Conservation (phyloP, 1,140 invertebrate species). For the Ceratina calcarata region DNA sequence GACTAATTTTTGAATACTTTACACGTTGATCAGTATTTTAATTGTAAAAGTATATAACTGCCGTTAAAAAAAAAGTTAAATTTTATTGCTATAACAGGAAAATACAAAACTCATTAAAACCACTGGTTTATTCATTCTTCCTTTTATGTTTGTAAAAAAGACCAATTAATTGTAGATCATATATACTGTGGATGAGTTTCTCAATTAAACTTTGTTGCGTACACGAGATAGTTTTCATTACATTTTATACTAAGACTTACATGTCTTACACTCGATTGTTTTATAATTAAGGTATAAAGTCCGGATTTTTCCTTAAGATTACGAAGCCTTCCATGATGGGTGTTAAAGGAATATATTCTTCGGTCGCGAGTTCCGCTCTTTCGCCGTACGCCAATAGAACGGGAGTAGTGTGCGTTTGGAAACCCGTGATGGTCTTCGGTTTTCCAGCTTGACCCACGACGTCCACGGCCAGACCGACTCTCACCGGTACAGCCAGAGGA, state of each 20-base stretch:
- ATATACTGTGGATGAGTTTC: slow-evolving; percentile 12
- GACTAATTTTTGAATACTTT: slow-evolving; percentile 44
- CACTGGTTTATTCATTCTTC: slow-evolving; percentile 18
- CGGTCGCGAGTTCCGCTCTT: slow-evolving; percentile 98
- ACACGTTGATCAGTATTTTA: slow-evolving; percentile 57
- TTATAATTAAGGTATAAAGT: slow-evolving; percentile 79
- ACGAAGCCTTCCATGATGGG: slow-evolving; percentile 99
- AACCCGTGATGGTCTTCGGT: slow-evolving; percentile 99
- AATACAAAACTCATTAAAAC: slow-evolving; percentile 29
- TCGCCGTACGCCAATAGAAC: slow-evolving; percentile 98
- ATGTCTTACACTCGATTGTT: slow-evolving; percentile 19
- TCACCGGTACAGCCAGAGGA: slow-evolving; percentile 96
- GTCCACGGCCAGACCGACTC: slow-evolving; percentile 99
- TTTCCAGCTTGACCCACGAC: slow-evolving; percentile 99
- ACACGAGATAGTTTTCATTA: slow-evolving; percentile 41
- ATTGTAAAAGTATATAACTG: slow-evolving; percentile 49
- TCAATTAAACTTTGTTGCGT: slow-evolving; percentile 10
- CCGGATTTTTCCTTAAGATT: slow-evolving; percentile 96
- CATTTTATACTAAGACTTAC: slow-evolving; percentile 41
- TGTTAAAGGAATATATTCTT: slow-evolving; percentile 97
- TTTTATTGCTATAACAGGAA: slow-evolving; percentile 34
- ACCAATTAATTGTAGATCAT: not conserved
- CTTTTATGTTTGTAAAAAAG: not conserved
- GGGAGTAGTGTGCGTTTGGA: slow-evolving; percentile 99
- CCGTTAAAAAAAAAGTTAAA: slow-evolving; percentile 28